Base-by-base conservation (phyloP, 2,888 invertebrate genomes). In the Azorinus chamasolen region DNA sequence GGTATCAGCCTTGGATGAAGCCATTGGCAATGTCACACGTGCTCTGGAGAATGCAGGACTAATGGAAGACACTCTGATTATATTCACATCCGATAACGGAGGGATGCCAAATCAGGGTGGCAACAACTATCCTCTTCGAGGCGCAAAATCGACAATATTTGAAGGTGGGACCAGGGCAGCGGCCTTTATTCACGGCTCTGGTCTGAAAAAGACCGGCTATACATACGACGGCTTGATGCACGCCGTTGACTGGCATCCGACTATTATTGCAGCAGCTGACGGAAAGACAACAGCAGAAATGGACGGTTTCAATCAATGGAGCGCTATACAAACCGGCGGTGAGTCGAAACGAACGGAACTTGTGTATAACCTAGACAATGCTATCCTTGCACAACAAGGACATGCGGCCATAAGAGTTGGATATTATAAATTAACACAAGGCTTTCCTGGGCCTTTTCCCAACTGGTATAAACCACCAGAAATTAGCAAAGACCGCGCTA, bases 131-230 rank as follows among this genome's bases (percentile, higher is more conserved):
- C n/a, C n/a, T n/a, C n/a, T n/a, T n/a, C n/a, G n/a, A n/a, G n/a
- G n/a, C n/a, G n/a, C 90, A 24, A 98, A 98, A 93, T 86, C 88
- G 22, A 97, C 98, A 0, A 93, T 97, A 0, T 99, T 97, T 96
- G 98, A 99, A 94, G 98, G 99, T 8, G 94, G 94, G 3, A 94
- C 93, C 0, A 85, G 93, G 66, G 93, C 92, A 0, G 89, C 90
- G 2, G 92, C 93, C 12, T 93, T 94, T 73, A 83, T 94, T 39
- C 91, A n/a, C n/a, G n/a, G n/a, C n/a, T n/a, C n/a, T n/a, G n/a
- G n/a, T n/a, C n/a, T n/a, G n/a, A n/a, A n/a, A n/a, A n/a, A n/a
- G n/a, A n/a, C n/a, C n/a, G n/a, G n/a, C n/a, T n/a, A n/a, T n/a
- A n/a, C n/a, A n/a, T n/a, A n/a, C n/a, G n/a, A n/a, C n/a, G n/a